These are phyloP conservation scores for Tetraneura akinire DNA, from an alignment of 1,140 invertebrate genomes.

Conservation along the genomic window DNA sequence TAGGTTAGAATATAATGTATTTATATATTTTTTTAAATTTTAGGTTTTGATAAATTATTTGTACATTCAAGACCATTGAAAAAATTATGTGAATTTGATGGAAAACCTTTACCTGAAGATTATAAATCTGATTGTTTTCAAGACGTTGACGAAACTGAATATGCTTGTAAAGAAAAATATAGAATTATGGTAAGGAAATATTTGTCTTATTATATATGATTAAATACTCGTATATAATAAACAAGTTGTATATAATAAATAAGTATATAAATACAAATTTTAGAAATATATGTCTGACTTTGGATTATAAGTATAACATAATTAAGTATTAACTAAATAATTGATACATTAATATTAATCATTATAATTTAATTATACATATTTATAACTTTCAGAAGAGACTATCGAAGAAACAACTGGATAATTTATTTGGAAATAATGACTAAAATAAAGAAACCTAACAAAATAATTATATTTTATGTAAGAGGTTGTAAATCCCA, in stretches of 20 bases:
- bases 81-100: constrained; percentile 76
- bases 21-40: background rate
- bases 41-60: constrained; percentile 67
- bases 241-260: background rate
- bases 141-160: constrained; percentile 78
- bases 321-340: constrained; percentile 34
- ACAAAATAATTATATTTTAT: constrained; percentile 53
- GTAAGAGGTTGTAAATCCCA: constrained; percentile 53
- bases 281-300: background rate
- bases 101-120: constrained; percentile 69
- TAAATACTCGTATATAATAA: too few relatives aligned
- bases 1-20: background rate
- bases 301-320: background rate
- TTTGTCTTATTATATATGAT: background rate
- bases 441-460: constrained; percentile 53
- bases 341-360: constrained; percentile 30
- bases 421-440: constrained; percentile 49
- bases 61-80: constrained; percentile 70
- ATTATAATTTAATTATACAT: constrained; percentile 32
- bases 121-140: constrained; percentile 82
- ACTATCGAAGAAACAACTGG: constrained; percentile 46
- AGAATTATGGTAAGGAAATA: constrained; percentile 73
- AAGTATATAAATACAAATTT: background rate
- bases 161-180: constrained; percentile 80
- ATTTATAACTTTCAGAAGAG: constrained; percentile 47